Percentiles rank a stretch among this genome's conserved stretches.
Conservation (phyloP, 2,888 invertebrate genomes). For the Leucania comma region DNA sequence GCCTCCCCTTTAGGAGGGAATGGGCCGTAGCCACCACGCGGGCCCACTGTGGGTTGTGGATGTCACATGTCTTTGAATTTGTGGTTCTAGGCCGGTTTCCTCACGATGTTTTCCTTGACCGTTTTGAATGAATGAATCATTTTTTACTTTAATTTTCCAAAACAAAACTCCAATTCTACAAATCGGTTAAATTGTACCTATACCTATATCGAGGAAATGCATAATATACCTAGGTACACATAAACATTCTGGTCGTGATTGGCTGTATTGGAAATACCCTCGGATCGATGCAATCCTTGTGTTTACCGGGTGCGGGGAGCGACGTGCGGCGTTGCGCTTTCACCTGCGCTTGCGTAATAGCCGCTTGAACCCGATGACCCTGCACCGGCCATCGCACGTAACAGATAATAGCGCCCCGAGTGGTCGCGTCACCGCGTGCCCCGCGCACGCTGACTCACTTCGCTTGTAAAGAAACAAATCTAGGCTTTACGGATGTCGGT, state of each 20-base stretch:
- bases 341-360: conserved; percentile 55
- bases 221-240: too few relatives aligned
- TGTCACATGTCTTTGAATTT: too few relatives aligned
- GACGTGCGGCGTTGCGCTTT: conserved; percentile 41
- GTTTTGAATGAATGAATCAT: not conserved
- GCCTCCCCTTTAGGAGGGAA: too few relatives aligned
- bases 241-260: conserved; percentile 27
- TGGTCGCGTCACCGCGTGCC: conserved; percentile 7
- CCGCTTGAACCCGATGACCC: conserved; percentile 56
- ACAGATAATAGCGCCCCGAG: conserved; percentile 37
- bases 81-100: too few relatives aligned
- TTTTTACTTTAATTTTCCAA: not conserved
- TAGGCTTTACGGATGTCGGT: conserved; percentile 17
- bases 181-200: not conserved
- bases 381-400: conserved; percentile 43
- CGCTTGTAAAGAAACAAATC: conserved; percentile 43
- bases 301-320: conserved; percentile 43
- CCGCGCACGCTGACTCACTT: conserved; percentile 40
- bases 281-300: conserved; percentile 52
- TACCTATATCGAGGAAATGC: conserved; percentile 3
- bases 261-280: conserved; percentile 43
- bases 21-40: too few relatives aligned
- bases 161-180: not conserved
- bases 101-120: too few relatives aligned
- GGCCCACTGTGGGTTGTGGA: too few relatives aligned